A percentile compares a stretch with the other conserved stretches of the same genome.
phyloP scores from a whole-genome alignment of 2,888 invertebrate species.

The Cryptocephalus moraei region DNA sequence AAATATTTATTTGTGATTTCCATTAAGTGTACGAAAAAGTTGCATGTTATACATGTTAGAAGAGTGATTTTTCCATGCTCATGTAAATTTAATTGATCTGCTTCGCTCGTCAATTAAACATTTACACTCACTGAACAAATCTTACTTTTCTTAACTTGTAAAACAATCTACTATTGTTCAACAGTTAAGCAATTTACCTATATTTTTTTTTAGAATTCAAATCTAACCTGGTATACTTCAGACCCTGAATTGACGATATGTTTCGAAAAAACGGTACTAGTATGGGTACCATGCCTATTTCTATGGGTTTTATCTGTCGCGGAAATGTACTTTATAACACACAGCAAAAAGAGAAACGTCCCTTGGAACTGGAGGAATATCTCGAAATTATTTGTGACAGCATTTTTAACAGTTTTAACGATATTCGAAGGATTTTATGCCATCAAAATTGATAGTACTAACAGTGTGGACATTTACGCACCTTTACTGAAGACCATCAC shows the following conservation, averaged over 20 bases:
- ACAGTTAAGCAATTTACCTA: not conserved
- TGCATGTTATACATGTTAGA: too few relatives aligned
- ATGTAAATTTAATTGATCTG: too few relatives aligned
- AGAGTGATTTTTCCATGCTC: too few relatives aligned
- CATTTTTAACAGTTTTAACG: conserved; percentile 50
- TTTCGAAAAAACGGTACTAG: conserved; percentile 75
- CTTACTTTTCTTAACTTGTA: too few relatives aligned
- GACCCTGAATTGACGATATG: conserved; percentile 74
- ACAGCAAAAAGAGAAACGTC: conserved; percentile 60
- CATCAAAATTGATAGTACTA: conserved; percentile 42
- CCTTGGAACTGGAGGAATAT: conserved; percentile 61
- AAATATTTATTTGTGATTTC: too few relatives aligned
- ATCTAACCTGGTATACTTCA: conserved; percentile 64
- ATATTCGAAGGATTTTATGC: conserved; percentile 41
- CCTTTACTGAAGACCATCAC: conserved; percentile 66
- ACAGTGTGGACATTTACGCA: conserved; percentile 62
- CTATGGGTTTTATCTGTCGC: conserved; percentile 62
- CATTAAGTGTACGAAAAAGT: too few relatives aligned
- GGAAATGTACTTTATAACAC: conserved; percentile 58
- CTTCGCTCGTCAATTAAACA: too few relatives aligned
- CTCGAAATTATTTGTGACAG: conserved; percentile 53
- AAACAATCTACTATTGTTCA: too few relatives aligned
- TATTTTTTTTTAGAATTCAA: conserved; percentile 56
- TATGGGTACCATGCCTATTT: conserved; percentile 76
- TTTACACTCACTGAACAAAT: too few relatives aligned